Percentiles rank a stretch among this genome's conserved stretches.
phyloP scores from a whole-genome alignment of 2,888 invertebrate species.

The Keiferia lycopersicella region DNA sequence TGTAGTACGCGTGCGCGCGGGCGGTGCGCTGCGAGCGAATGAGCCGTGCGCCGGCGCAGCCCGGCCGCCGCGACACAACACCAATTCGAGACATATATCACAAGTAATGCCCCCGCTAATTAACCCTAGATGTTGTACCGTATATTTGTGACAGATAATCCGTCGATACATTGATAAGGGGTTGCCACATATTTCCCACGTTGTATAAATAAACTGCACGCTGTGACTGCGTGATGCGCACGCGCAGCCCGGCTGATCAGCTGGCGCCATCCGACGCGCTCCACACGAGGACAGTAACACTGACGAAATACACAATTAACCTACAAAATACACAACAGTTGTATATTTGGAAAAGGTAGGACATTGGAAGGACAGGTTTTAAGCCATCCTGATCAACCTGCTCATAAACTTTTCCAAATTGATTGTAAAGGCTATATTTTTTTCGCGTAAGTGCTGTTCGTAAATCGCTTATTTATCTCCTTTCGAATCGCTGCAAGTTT shows the following conservation, averaged over 20 bases:
- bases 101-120: slow-evolving; percentile 49
- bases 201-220: slow-evolving; percentile 65
- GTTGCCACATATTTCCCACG: slow-evolving; percentile 49
- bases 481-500: background rate
- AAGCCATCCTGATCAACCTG: background rate
- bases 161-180: slow-evolving; percentile 54
- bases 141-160: slow-evolving; percentile 53
- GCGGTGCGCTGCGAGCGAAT: slow-evolving; percentile 63
- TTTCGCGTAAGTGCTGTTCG: background rate
- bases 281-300: slow-evolving; percentile 36
- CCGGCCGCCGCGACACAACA: slow-evolving; percentile 42
- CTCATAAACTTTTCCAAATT: background rate
- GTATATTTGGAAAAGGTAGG: background rate
- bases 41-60: slow-evolving; percentile 47
- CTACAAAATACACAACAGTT: slow-evolving; percentile 26
- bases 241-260: slow-evolving; percentile 56
- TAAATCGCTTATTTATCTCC: background rate
- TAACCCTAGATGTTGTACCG: slow-evolving; percentile 57
- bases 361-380: slow-evolving; percentile 12
- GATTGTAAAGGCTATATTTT: background rate
- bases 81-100: slow-evolving; percentile 63
- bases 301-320: slow-evolving; percentile 34
- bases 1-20: slow-evolving; percentile 53
- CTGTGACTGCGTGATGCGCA: slow-evolving; percentile 61
- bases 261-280: slow-evolving; percentile 50